These are phyloP conservation scores for Diaphora mendica DNA, from an alignment of 2,888 invertebrate species.

Conservation along the genomic window DNA sequence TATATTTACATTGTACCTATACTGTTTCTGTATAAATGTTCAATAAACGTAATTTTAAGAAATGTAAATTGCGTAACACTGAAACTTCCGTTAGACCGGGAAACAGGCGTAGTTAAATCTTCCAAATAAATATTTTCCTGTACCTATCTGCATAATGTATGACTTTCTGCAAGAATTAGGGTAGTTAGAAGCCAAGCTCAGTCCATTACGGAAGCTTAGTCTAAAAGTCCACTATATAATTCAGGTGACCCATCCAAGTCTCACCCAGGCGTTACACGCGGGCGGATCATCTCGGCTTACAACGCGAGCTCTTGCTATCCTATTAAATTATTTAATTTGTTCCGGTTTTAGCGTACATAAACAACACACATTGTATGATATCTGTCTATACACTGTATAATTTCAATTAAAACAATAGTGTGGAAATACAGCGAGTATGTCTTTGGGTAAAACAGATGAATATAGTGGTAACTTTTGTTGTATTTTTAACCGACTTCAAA, in stretches of 20 bases:
- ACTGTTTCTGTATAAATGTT: too few relatives aligned
- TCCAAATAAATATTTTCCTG: neutral
- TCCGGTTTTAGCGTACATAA: conserved; percentile 27
- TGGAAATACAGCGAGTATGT: neutral
- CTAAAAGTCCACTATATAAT: conserved; percentile 12
- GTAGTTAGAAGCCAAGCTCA: neutral
- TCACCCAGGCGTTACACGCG: conserved; percentile 18
- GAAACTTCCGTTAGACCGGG: neutral
- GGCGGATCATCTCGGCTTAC: conserved; percentile 46
- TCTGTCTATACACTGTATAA: neutral
- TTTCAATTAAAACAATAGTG: neutral
- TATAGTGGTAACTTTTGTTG: too few relatives aligned
- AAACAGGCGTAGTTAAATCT: neutral
- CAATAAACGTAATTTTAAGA: neutral
- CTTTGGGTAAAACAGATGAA: neutral
- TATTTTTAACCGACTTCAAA: too few relatives aligned
- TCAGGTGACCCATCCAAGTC: neutral
- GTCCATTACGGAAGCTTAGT: conserved; percentile 1
- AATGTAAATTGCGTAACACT: neutral
- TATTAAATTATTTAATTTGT: conserved; percentile 42
- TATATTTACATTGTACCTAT: too few relatives aligned
- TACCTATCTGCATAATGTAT: neutral
- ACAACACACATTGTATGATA: neutral
- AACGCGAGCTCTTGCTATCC: conserved; percentile 21
- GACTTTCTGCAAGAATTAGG: neutral